These are phyloP conservation scores for Cheirogaleus medius DNA, from an alignment of 2,113 vertebrate species.

Conservation along the genomic window DNA sequence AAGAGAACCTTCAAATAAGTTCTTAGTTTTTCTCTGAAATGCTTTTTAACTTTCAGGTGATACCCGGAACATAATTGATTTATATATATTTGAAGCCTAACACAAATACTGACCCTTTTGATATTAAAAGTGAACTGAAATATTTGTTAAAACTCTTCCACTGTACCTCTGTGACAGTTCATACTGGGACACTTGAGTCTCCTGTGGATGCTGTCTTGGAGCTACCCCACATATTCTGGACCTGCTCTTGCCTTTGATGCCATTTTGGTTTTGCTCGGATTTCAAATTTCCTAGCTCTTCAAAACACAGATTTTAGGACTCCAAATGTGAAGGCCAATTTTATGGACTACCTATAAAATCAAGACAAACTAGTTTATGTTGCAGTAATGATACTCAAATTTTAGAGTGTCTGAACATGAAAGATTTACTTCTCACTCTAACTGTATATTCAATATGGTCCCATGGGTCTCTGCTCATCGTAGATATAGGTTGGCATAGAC, in stretches of 20 bases:
- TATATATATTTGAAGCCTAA: not conserved
- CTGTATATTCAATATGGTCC: not conserved
- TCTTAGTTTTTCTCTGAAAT: conserved; percentile 10
- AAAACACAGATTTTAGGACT: not conserved
- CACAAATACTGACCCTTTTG: not conserved
- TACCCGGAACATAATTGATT: not conserved
- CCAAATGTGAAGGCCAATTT: not conserved
- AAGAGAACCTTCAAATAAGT: not conserved
- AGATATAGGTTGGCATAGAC: not conserved
- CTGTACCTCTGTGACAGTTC: not conserved
- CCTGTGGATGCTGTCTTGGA: not conserved
- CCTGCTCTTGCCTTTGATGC: not conserved
- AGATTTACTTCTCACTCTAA: not conserved
- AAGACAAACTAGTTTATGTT: not conserved
- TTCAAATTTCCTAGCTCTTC: not conserved
- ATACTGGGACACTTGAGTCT: not conserved
- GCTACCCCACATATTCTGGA: not conserved
- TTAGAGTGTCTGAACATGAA: not conserved
- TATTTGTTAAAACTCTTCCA: not conserved
- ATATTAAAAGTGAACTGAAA: not conserved
- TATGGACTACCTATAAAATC: not conserved
- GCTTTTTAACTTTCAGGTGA: not conserved
- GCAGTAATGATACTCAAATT: not conserved
- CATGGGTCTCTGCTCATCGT: not conserved
- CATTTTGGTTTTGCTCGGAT: not conserved